phyloP scores from a whole-genome alignment of 2,888 invertebrate species.

The Alentia gelatinosa region DNA sequence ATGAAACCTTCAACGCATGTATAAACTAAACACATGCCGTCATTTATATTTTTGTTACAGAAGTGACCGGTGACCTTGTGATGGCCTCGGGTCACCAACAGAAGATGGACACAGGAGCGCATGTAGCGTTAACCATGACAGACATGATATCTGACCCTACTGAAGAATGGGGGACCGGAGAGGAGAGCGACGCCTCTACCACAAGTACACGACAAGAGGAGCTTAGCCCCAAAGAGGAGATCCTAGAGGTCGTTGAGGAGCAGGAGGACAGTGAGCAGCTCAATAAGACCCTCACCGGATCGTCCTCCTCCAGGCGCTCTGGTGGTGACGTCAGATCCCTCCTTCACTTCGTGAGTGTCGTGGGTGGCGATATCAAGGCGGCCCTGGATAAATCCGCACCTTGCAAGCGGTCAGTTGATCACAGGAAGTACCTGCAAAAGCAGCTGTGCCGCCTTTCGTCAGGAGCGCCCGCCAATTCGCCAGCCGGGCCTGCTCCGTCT shows the following conservation, averaged over 20 bases:
- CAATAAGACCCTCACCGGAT: background rate
- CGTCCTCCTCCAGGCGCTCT: constrained; percentile 7
- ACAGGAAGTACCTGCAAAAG: constrained; percentile 57
- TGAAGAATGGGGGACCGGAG: background rate
- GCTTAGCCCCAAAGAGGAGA: background rate
- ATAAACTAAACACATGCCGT: background rate
- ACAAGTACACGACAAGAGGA: background rate
- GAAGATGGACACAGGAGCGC: background rate
- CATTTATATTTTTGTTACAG: constrained; percentile 16
- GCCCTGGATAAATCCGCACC: constrained; percentile 56
- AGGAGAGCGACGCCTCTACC: background rate
- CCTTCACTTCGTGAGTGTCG: constrained; percentile 48
- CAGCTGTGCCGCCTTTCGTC: constrained; percentile 52
- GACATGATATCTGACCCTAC: background rate
- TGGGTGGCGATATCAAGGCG: constrained; percentile 44
- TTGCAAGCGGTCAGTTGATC: constrained; percentile 55
- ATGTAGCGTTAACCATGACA: background rate
- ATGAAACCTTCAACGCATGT: background rate
- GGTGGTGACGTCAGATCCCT: constrained; percentile 29
- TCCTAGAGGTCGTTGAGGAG: background rate
- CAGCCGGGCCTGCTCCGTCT: background rate
- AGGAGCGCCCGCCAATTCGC: background rate
- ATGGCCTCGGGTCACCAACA: background rate
- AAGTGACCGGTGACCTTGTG: background rate
- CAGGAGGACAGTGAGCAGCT: background rate